A percentile compares a stretch with the other conserved stretches of the same genome.
phyloP scores from a whole-genome alignment of 2,113 vertebrate genomes.

The Neogobius melanostomus region DNA sequence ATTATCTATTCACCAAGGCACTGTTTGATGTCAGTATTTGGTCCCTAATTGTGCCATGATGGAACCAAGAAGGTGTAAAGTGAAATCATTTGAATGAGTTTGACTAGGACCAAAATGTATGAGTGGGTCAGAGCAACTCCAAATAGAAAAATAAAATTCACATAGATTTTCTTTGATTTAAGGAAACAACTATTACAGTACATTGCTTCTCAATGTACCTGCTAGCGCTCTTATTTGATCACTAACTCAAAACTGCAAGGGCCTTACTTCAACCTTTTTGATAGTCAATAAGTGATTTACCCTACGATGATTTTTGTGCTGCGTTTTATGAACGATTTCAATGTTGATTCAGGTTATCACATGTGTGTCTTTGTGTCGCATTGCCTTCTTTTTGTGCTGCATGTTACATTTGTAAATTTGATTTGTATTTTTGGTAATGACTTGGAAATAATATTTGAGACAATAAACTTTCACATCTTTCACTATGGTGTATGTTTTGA shows the following conservation, averaged over 20 bases:
- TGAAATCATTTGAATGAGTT: neutral
- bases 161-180: neutral
- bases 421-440: slow-evolving; percentile 1
- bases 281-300: neutral
- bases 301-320: neutral
- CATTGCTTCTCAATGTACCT: neutral
- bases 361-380: slow-evolving; percentile 24
- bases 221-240: neutral
- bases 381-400: slow-evolving; percentile 51
- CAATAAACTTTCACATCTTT: slow-evolving; percentile 60
- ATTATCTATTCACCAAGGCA: neutral
- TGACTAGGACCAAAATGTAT: neutral
- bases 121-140: neutral
- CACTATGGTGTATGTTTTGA: slow-evolving; percentile 14
- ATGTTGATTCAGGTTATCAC: slow-evolving; percentile 32
- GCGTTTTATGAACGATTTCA: slow-evolving; percentile 23
- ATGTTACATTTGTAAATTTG: slow-evolving; percentile 42
- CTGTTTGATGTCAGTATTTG: neutral
- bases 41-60: no score
- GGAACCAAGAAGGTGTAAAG: neutral
- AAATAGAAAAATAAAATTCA: neutral
- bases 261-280: neutral
- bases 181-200: neutral
- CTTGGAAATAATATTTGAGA: slow-evolving; percentile 30
- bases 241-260: neutral